Base-by-base conservation (phyloP, 2,888 invertebrate species). In the Cryptosula pallasiana region DNA sequence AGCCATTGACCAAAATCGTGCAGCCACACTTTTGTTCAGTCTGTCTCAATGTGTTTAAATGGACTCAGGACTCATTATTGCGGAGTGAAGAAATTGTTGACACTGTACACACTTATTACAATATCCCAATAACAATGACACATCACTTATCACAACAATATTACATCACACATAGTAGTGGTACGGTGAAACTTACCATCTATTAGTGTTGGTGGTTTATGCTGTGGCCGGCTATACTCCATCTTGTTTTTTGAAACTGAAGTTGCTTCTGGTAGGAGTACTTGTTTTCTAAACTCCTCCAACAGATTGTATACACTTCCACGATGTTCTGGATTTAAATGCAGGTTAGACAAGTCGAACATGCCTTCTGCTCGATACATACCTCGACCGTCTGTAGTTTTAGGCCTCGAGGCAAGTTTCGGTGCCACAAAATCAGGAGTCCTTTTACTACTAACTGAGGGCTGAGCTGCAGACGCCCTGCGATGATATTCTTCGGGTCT, bases 261-360 rank as follows among this genome's bases (percentile, higher is more conserved):
- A 45, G 45, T 5, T 45, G 45, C 5, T 20, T 45, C 45, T 20
- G 20, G 45, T 13, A 45, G 5, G 45, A 45, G 20, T n/a, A 34
- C 3, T 27, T 63, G 63, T 32, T 32, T 63, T 32, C 32, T 20
- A 34, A 63, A 63, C 34, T 63, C 63, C n/a, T 63, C 63, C 63
- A 63, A 32, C 1, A 63, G 13, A 63, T 63, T 32, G 9, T 2
- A 2, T 13, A 63, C 32, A n/a, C 63, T 63, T 9, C 63, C 63
- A 32, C 32, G n/a, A 32, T 32, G 27, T 2, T 32, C 63, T 32
- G 34, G 29, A 9, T 13, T 34, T n/a, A 25, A 9, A 9, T 63
- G 63, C 9, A 63, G 13, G 32, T n/a, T 63, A 63, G 63, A 63
- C 1, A 63, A n/a, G n/a, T 63, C 63, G 3, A 32, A 63, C 29